Percentiles rank a stretch among this genome's conserved stretches.
Evolutionary conservation across 2,888 invertebrate genomes (phyloP).

Genomic region (Rhodophaea formosa): DNA sequence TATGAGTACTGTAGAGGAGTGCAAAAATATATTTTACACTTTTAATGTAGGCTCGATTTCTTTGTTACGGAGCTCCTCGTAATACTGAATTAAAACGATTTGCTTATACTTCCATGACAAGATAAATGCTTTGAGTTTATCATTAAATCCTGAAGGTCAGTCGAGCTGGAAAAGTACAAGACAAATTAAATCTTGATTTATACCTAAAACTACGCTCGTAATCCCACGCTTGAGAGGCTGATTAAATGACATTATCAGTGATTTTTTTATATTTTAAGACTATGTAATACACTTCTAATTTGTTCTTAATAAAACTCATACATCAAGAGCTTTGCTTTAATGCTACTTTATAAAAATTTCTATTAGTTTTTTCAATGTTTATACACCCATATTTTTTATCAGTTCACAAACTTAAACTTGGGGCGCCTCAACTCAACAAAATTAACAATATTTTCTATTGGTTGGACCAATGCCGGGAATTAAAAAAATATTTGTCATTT

Average conservation of each 20-base stretch:
- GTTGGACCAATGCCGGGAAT: too few relatives aligned
- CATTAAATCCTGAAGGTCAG: conserved; percentile 62
- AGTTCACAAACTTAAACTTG: too few relatives aligned
- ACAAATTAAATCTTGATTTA: conserved; percentile 65
- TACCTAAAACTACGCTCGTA: conserved; percentile 63
- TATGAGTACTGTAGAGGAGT: too few relatives aligned
- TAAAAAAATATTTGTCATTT: too few relatives aligned
- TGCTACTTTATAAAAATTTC: too few relatives aligned
- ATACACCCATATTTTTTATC: too few relatives aligned
- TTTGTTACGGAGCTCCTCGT: not conserved
- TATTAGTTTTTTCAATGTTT: too few relatives aligned
- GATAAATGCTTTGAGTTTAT: conserved; percentile 55
- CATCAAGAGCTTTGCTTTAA: too few relatives aligned
- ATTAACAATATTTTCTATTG: too few relatives aligned
- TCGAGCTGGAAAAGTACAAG: conserved; percentile 63
- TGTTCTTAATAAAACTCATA: not conserved
- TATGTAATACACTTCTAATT: conserved; percentile 11
- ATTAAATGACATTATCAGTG: conserved; percentile 64
- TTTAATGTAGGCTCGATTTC: too few relatives aligned
- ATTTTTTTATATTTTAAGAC: conserved; percentile 47
- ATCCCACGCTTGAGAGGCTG: conserved; percentile 70
- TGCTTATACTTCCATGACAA: conserved; percentile 47
- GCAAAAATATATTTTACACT: too few relatives aligned
- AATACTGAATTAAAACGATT: conserved; percentile 27
- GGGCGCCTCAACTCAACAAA: too few relatives aligned